A percentile compares a stretch with the other conserved stretches of the same genome.
Evolutionary conservation across 2,797 vertebrate species (phyloP).

Genomic region (Spinibarbus caldwelli): DNA sequence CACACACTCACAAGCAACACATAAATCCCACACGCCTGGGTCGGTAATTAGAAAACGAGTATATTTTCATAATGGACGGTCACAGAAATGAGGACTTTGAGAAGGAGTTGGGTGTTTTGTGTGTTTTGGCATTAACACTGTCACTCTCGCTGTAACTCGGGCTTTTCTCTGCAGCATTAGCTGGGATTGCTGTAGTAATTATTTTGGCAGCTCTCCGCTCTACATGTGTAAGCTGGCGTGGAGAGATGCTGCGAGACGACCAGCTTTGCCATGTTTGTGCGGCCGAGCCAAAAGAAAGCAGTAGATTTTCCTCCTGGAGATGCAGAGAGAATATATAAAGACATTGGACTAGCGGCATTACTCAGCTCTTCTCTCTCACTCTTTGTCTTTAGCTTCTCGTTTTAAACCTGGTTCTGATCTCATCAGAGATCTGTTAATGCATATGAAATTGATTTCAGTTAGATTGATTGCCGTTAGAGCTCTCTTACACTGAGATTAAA

Average conservation of each 20-base stretch:
- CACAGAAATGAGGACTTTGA: neutral
- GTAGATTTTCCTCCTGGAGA: too few relatives aligned
- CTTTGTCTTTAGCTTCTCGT: too few relatives aligned
- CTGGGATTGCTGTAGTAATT: constrained; percentile 32
- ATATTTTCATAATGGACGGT: neutral
- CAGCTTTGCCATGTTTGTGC: constrained; percentile 26
- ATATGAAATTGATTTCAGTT: too few relatives aligned
- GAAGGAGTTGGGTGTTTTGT: neutral
- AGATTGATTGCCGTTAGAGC: too few relatives aligned
- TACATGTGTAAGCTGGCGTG: constrained; percentile 36
- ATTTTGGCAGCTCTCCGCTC: constrained; percentile 44
- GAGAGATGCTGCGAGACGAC: constrained; percentile 20
- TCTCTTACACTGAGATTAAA: too few relatives aligned
- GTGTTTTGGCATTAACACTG: constrained; percentile 17
- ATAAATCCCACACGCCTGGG: neutral
- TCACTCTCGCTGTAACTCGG: constrained; percentile 27
- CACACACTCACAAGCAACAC: constrained; percentile 16
- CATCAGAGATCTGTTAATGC: too few relatives aligned
- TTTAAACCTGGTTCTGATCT: too few relatives aligned
- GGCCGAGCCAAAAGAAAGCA: too few relatives aligned
- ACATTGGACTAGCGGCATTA: too few relatives aligned
- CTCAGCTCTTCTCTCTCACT: too few relatives aligned
- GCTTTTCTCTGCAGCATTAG: constrained; percentile 37
- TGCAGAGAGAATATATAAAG: too few relatives aligned
- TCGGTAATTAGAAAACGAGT: neutral